Evolutionary conservation across 2,113 vertebrate genomes (phyloP).

Genomic region (Semnornis frantzii): DNA sequence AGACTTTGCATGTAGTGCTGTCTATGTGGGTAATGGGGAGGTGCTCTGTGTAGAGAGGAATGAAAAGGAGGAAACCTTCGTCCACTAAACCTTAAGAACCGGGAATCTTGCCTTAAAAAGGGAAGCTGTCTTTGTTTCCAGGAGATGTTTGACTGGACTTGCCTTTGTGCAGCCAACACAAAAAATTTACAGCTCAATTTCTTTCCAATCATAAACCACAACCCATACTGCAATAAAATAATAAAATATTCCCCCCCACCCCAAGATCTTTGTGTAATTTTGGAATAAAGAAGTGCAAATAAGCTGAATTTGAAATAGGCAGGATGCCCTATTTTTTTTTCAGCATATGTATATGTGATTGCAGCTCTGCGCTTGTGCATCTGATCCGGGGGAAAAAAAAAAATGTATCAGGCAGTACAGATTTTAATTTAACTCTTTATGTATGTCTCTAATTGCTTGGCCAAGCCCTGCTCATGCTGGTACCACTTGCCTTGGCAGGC

Average conservation of each 20-base stretch:
- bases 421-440: constrained; percentile 36
- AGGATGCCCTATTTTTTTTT: constrained; percentile 17
- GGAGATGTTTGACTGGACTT: not conserved
- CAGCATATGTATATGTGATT: not conserved
- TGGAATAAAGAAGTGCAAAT: not conserved
- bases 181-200: not conserved
- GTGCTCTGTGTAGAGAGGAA: not conserved
- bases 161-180: not conserved
- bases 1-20: not conserved
- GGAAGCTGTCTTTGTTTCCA: not conserved
- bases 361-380: constrained; percentile 39
- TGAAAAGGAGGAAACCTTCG: not conserved
- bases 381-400: not conserved
- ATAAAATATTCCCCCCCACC: not conserved
- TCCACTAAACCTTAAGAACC: not conserved
- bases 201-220: not conserved
- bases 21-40: not conserved
- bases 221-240: not conserved
- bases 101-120: not conserved
- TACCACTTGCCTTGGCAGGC: not conserved
- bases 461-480: accelerated
- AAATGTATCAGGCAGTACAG: not conserved
- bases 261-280: not conserved
- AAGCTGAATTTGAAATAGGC: not conserved
- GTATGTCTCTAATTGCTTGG: not conserved